Conservation (phyloP, 2,113 vertebrate genomes). For the Serinus canaria region DNA sequence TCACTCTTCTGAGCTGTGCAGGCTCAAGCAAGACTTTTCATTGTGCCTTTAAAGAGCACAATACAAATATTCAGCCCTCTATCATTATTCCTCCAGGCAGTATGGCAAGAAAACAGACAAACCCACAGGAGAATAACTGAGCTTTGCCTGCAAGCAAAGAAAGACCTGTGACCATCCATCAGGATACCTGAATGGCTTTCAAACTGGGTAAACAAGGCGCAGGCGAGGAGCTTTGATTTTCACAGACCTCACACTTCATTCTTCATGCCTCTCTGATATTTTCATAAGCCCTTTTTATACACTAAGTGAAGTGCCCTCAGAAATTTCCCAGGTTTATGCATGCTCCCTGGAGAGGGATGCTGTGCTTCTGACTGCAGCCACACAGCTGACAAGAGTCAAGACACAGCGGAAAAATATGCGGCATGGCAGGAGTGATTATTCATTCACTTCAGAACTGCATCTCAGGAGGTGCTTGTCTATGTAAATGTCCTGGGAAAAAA, state of each 20-base stretch:
- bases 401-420: background rate
- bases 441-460: background rate
- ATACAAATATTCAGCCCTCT: constrained; percentile 3
- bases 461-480: constrained; percentile 13
- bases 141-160: background rate
- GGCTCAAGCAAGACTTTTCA: background rate
- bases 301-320: background rate
- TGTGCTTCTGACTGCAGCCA: background rate
- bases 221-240: background rate
- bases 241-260: background rate
- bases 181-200: background rate
- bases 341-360: background rate
- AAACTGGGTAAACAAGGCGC: background rate
- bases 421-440: constrained; percentile 9
- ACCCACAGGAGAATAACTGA: background rate
- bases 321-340: constrained; percentile 2
- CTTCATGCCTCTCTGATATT: background rate
- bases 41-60: constrained; percentile 17
- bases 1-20: background rate
- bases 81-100: background rate
- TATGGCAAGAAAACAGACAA: constrained; percentile 9
- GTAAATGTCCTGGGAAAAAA: background rate
- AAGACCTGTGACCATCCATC: background rate
- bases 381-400: constrained; percentile 10
- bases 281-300: constrained; percentile 18